Percentiles rank a stretch among this genome's conserved stretches.
phyloP scores from a whole-genome alignment of 1,140 invertebrate species.

The Trichoplusia ni region DNA sequence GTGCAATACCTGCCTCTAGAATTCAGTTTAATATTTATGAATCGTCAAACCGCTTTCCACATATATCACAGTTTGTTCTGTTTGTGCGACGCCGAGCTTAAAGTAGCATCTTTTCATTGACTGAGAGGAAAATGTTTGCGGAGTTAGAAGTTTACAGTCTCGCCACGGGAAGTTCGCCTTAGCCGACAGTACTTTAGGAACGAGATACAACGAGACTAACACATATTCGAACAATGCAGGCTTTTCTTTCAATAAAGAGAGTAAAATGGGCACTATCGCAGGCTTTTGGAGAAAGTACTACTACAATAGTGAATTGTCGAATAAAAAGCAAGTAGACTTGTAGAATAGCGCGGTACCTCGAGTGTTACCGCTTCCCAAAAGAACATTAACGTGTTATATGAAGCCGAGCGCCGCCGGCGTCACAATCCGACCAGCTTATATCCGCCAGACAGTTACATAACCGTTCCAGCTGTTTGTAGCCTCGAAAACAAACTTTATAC shows the following conservation, averaged over 20 bases:
- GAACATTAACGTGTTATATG: conserved; percentile 5
- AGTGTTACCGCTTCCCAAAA: too few relatives aligned
- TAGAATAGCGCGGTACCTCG: too few relatives aligned
- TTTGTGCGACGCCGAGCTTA: background rate
- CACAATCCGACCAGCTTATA: conserved; percentile 1
- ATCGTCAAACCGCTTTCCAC: background rate
- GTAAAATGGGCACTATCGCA: too few relatives aligned
- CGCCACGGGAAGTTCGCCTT: background rate
- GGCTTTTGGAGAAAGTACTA: too few relatives aligned
- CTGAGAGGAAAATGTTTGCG: conserved; percentile 6
- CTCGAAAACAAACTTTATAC: conserved; percentile 5
- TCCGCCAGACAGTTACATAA: conserved; percentile 5
- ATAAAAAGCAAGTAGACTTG: too few relatives aligned
- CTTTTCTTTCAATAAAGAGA: too few relatives aligned
- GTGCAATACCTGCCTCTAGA: background rate
- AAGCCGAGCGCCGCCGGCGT: background rate
- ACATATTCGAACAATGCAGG: background rate
- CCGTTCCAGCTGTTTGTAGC: background rate
- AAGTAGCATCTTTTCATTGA: conserved; percentile 16
- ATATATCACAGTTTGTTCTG: conserved; percentile 6
- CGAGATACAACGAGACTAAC: background rate
- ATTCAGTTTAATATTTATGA: conserved; percentile 6
- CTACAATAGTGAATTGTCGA: too few relatives aligned
- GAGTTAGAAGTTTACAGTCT: background rate
- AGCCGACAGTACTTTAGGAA: background rate